Evolutionary conservation across 2,113 vertebrate species (phyloP), one percentile per base, ranked within the genome.

Genomic region (Peromyscus leucopus): DNA sequence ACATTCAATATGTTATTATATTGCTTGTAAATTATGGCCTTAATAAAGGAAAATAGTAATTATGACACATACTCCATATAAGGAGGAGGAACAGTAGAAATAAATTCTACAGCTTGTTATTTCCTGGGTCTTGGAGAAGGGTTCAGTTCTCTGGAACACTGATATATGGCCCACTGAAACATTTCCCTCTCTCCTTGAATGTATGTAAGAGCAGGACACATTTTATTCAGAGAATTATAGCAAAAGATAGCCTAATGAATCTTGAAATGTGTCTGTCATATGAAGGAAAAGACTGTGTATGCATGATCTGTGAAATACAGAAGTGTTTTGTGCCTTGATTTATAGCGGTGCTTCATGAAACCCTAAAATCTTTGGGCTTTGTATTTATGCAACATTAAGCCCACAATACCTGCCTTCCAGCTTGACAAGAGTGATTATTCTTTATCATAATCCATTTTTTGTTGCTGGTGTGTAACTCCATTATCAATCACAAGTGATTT

Each of bases 401-500:
- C 55, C 75, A 82, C n/a, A 72, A 72, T 36, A 22, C 74, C 67
- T 98, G 93, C 51, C 83, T 95, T 28, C 78, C 28, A 98, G 94
- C 89, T 46, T 0, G 11, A 98, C 97, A 72, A 82, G 88, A 28
- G 71, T 76, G 0, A 96, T 82, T 89, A 75, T 59, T 93, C 90
- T 97, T 96, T 83, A 94, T 97, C 85, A 21, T 33, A 88, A 82
- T 94, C 98, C 94, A 93, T 86, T 11, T 13, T 55, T 84, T 28
- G 2, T 97, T 86, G 78, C 48, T 71, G 95, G 72, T 63, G 21
- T 87, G 36, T 95, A 97, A 90, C 74, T 31, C 46, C 0, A 16
- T 90, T 93, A 97, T 94, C 86, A 97, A 93, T 89, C 97, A 97
- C 39, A 93, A 19, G 72, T 92, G 90, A 95, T 89, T 95, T 96